Evolutionary conservation across 2,888 invertebrate genomes (phyloP).

Genomic region (Lymantria dispar): DNA sequence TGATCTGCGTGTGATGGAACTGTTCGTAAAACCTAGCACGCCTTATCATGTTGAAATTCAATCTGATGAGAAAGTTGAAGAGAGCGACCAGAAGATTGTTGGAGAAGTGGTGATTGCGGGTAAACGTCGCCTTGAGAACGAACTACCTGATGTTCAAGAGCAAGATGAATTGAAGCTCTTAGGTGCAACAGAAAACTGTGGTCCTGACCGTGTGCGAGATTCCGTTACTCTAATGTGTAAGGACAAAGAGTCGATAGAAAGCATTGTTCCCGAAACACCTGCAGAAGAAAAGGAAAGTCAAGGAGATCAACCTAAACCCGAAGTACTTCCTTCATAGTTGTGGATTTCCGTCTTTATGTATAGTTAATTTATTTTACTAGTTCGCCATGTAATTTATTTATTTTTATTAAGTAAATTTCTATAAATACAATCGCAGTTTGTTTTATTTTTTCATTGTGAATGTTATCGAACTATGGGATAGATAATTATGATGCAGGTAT

Average conservation of each 20-base stretch:
- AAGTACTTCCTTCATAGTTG: constrained; percentile 54
- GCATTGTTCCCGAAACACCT: constrained; percentile 4
- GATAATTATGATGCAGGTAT: not conserved
- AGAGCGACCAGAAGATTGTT: constrained; percentile 48
- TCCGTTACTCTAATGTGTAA: constrained; percentile 84
- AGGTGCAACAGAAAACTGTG: constrained; percentile 88
- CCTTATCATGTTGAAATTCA: constrained; percentile 87
- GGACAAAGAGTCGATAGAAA: constrained; percentile 14
- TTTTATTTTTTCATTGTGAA: constrained; percentile 8
- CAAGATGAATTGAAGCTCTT: constrained; percentile 79
- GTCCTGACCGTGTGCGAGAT: constrained; percentile 87
- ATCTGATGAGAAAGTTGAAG: constrained; percentile 42
- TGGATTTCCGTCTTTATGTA: constrained; percentile 39
- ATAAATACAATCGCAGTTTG: constrained; percentile 7
- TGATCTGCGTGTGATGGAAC: constrained; percentile 68
- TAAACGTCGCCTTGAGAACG: constrained; percentile 48
- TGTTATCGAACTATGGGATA: not conserved
- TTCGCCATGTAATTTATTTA: constrained; percentile 40
- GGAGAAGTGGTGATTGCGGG: constrained; percentile 69
- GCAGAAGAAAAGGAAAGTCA: constrained; percentile 13
- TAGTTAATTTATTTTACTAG: constrained; percentile 45
- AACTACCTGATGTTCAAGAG: constrained; percentile 36
- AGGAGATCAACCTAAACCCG: constrained; percentile 35
- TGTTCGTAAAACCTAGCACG: constrained; percentile 85
- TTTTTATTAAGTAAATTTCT: constrained; percentile 34